Conservation (phyloP, 2,113 vertebrate genomes). For the Etheostoma spectabile region DNA sequence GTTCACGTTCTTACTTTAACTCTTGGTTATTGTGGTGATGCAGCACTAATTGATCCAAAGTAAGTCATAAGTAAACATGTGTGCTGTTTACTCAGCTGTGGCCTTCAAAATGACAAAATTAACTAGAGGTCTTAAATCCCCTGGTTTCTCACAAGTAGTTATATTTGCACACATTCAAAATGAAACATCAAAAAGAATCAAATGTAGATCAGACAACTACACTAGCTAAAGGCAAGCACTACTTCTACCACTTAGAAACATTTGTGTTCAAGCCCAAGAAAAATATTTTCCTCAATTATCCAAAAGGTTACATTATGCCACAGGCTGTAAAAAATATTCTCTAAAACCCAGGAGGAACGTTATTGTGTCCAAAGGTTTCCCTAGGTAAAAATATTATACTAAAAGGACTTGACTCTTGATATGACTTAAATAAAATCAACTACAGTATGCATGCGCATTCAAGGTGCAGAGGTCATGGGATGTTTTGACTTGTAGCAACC, state of each 20-base stretch:
- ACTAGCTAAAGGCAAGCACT: background rate
- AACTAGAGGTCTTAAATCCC: background rate
- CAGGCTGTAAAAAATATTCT: background rate
- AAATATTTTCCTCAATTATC: background rate
- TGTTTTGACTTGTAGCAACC: background rate
- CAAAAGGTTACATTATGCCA: background rate
- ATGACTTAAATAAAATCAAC: background rate
- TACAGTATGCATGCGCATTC: background rate
- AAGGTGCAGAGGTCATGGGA: constrained; percentile 15
- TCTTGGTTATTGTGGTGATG: background rate
- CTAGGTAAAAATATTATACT: background rate
- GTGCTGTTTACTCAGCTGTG: background rate
- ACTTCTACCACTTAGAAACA: background rate
- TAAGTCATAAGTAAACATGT: background rate
- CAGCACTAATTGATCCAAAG: constrained; percentile 8
- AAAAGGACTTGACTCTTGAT: background rate
- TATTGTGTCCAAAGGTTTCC: background rate
- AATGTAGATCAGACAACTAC: background rate
- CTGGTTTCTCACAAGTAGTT: background rate
- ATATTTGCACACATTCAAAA: background rate
- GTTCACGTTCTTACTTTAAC: background rate
- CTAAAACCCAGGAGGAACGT: background rate
- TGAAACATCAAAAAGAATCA: background rate
- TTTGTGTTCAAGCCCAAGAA: background rate
- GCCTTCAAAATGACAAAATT: background rate